Evolutionary conservation across 2,888 invertebrate genomes (phyloP).

Genomic region (Morpho deidamia): DNA sequence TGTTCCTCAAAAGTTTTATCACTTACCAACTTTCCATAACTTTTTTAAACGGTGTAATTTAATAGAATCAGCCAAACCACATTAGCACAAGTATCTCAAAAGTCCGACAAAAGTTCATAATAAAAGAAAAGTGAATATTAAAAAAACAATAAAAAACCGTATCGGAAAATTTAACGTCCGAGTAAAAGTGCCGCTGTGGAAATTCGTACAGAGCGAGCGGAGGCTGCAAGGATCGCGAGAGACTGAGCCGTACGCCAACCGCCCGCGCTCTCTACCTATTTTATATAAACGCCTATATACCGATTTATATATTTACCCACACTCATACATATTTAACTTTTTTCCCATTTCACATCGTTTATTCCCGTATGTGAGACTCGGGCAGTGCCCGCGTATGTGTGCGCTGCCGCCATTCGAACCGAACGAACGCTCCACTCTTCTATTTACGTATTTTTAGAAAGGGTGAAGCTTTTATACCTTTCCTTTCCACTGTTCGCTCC

Average conservation of each 20-base stretch:
- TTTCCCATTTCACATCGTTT: slow-evolving; percentile 77
- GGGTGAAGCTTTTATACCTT: slow-evolving; percentile 76
- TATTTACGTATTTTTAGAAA: slow-evolving; percentile 77
- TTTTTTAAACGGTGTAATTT: slow-evolving; percentile 22
- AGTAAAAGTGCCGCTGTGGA: slow-evolving; percentile 23
- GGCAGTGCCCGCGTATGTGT: slow-evolving; percentile 51
- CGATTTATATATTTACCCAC: slow-evolving; percentile 78
- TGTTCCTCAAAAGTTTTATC: slow-evolving; percentile 16
- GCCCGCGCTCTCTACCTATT: slow-evolving; percentile 59
- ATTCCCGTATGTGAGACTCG: slow-evolving; percentile 66
- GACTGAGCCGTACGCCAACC: slow-evolving; percentile 56
- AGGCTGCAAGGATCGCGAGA: slow-evolving; percentile 49
- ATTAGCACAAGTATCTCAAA: slow-evolving; percentile 11
- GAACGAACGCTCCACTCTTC: slow-evolving; percentile 49
- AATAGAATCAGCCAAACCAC: slow-evolving; percentile 8
- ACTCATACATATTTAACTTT: slow-evolving; percentile 79
- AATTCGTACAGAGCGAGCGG: slow-evolving; percentile 25
- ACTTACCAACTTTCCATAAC: slow-evolving; percentile 24
- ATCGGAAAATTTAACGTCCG: slow-evolving; percentile 13
- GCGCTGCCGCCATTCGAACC: slow-evolving; percentile 51
- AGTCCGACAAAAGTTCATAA: slow-evolving; percentile 11
- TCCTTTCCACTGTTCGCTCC: slow-evolving; percentile 68
- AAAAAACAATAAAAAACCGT: slow-evolving; percentile 3
- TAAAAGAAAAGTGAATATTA: background rate
- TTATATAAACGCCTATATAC: slow-evolving; percentile 74